A percentile compares a stretch with the other conserved stretches of the same genome.
Evolutionary conservation across 2,888 invertebrate genomes (phyloP).

Genomic region (Ophioninae sp.): DNA sequence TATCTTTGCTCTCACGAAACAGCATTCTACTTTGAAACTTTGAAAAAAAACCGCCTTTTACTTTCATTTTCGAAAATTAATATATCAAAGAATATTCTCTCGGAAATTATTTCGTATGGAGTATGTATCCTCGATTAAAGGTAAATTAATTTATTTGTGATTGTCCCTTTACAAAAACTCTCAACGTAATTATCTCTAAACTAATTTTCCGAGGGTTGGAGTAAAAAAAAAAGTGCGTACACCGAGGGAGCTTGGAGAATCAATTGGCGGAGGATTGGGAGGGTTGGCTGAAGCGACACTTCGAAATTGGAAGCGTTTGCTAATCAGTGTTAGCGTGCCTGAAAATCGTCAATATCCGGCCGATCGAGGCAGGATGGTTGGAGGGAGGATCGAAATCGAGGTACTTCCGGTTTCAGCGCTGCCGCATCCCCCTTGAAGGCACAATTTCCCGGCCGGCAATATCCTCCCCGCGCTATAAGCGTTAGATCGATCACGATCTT

Average conservation of each 20-base stretch:
- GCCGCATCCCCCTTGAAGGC: background rate
- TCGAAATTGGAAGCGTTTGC: conserved; percentile 57
- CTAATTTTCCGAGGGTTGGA: background rate
- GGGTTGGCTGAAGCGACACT: conserved; percentile 22
- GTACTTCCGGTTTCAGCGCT: conserved; percentile 21
- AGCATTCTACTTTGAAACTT: too few species aligned
- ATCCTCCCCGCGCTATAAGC: conserved; percentile 24
- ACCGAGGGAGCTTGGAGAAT: background rate
- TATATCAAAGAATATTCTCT: too few species aligned
- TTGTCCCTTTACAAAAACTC: too few species aligned
- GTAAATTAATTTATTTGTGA: too few species aligned
- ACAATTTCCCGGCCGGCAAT: conserved; percentile 35
- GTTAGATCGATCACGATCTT: conserved; percentile 36
- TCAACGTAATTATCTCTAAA: too few species aligned
- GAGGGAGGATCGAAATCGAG: conserved; percentile 35
- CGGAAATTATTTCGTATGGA: too few species aligned
- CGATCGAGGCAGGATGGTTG: background rate
- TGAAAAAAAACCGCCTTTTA: too few species aligned
- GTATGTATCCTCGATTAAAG: too few species aligned
- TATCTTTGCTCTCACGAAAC: too few species aligned
- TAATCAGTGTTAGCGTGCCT: conserved; percentile 58
- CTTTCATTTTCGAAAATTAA: too few species aligned
- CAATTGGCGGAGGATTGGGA: background rate
- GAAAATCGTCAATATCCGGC: conserved; percentile 67
- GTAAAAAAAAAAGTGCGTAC: background rate